Percentiles rank a stretch among this genome's conserved stretches.
These are phyloP conservation scores for Eidolon dupreanum DNA, from an alignment of 2,797 vertebrate species.

Conservation along the genomic window DNA sequence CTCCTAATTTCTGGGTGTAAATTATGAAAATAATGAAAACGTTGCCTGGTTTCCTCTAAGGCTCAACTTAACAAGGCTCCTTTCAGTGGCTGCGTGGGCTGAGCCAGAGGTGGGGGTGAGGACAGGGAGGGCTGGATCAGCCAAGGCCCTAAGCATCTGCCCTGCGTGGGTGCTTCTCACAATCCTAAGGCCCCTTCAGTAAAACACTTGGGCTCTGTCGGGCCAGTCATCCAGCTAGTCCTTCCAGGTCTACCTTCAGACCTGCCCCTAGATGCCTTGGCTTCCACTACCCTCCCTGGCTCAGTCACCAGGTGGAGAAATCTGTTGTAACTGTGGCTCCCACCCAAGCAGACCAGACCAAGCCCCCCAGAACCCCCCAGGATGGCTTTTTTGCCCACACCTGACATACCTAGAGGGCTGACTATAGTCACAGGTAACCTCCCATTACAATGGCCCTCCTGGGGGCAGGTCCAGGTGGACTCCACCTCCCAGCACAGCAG, in stretches of 20 bases:
- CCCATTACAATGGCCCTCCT: background rate
- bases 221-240: background rate
- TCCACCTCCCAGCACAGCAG: background rate
- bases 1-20: conserved; percentile 22
- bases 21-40: conserved; percentile 50
- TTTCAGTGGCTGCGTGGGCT: background rate
- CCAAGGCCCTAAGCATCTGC: background rate
- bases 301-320: background rate
- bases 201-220: background rate
- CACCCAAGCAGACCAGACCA: background rate
- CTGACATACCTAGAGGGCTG: background rate
- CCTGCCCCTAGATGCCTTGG: rapidly evolving
- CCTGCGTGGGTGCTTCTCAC: background rate
- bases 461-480: background rate
- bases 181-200: background rate
- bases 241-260: background rate
- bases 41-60: background rate
- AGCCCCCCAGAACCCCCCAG: background rate
- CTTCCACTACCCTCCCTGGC: background rate
- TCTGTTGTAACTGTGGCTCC: background rate
- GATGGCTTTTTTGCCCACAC: background rate
- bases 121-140: rapidly evolving
- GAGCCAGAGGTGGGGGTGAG: background rate
- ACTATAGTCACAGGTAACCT: background rate
- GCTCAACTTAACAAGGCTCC: background rate